A percentile compares a stretch with the other conserved stretches of the same genome.
These are phyloP conservation scores for Chondrilla cf. caribensis DNA, from an alignment of 37 sponge, comb jelly and placozoan genomes.

Conservation along the genomic window DNA sequence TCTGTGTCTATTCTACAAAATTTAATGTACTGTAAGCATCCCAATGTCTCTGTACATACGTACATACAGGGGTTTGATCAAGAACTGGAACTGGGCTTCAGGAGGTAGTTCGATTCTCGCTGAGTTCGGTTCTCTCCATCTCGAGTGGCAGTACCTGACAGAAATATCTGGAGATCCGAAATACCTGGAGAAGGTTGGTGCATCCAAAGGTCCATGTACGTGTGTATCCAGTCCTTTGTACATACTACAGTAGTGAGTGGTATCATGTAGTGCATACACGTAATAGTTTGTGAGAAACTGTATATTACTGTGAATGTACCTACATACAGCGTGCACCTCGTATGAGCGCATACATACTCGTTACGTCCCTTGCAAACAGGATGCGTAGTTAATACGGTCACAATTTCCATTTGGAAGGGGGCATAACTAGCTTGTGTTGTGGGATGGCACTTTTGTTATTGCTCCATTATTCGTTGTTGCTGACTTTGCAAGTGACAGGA, in stretches of 20 bases:
- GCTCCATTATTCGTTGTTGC: too few relatives aligned
- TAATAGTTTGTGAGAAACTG: neutral
- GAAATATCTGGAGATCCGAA: conserved; percentile 61
- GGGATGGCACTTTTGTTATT: too few relatives aligned
- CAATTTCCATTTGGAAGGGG: too few relatives aligned
- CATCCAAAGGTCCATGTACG: neutral
- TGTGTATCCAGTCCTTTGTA: neutral
- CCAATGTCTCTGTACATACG: neutral
- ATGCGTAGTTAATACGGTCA: too few relatives aligned
- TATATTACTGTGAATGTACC: neutral
- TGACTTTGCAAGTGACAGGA: too few relatives aligned
- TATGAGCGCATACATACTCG: too few relatives aligned
- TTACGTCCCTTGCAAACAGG: too few relatives aligned
- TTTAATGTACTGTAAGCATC: too few relatives aligned
- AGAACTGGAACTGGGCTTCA: conserved; percentile 93
- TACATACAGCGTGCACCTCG: too few relatives aligned
- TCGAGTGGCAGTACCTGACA: conserved; percentile 85
- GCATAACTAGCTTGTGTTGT: too few relatives aligned
- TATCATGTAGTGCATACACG: neutral
- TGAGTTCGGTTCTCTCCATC: conserved; percentile 88
- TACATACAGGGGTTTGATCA: conserved; percentile 39
- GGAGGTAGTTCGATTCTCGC: conserved; percentile 83
- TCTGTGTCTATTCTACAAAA: too few relatives aligned
- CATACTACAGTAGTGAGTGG: neutral
- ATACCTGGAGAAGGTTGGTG: conserved; percentile 75